Evolutionary conservation across 2,888 invertebrate species (phyloP), one percentile per base, ranked within the genome.

Genomic region (Drosophila paranaensis): DNA sequence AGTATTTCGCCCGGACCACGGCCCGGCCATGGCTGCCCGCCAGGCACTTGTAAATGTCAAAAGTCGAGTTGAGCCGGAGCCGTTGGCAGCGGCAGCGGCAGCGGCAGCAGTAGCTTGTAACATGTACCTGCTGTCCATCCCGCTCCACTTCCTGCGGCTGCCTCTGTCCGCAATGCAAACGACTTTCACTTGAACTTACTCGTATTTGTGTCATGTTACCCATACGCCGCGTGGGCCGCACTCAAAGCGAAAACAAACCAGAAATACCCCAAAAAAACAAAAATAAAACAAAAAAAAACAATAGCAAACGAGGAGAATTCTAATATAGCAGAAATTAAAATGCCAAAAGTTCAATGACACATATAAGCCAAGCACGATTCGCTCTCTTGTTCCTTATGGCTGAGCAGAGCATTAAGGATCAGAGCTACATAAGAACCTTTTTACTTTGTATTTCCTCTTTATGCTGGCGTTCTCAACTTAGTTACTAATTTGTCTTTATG

Each of bases 101-200:
- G 43, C 57, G 25, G 14, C 14, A n/a, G 33, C 35, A 50, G 6
- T 6, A 50, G 50, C 50, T 61, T 62, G 70, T 79, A 79, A 82
- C 82, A 79, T 88, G 77, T 88, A 33, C 50, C 50, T 48, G 88
- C 70, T 62, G 71, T 62, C 50, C 16, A 14, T 2, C 42, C 14
- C 30, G 11, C 20, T 40, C 39, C 13, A 11, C 0, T 1, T 46
- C 27, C 58, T 74, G 71, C 50, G 63, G 77, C 61, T 72, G 25
- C 33, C 60, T 55, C 65, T 68, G 76, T 72, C 75, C 85, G 79
- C 82, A 85, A 85, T 79, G 80, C 53, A 67, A 72, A 79, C 67
- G 76, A 82, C 82, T 85, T 88, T 88, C 88, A 76, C 88, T 82
- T 73, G 62, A 77, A 77, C 67, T 62, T 55, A 74, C 40, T 69